Evolutionary conservation across 2,797 vertebrate genomes (phyloP).

Genomic region (Etheostoma perlongum): DNA sequence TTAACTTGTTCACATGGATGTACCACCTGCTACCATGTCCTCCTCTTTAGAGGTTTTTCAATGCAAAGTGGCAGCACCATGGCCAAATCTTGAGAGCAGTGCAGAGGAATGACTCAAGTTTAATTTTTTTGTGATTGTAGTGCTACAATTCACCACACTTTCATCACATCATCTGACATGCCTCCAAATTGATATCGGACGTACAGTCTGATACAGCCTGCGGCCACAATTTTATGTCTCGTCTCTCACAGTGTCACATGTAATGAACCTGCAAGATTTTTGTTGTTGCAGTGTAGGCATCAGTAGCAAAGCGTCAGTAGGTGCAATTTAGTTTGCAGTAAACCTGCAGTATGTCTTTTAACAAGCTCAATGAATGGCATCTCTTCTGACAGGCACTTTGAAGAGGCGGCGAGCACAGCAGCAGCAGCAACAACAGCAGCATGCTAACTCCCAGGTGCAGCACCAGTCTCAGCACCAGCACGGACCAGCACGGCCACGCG

Average conservation of each 20-base stretch:
- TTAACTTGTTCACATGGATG: neutral
- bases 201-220: conserved; percentile 5
- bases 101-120: neutral
- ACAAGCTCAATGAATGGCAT: conserved; percentile 9
- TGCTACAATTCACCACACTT: neutral
- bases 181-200: neutral
- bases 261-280: conserved; percentile 17
- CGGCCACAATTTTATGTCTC: neutral
- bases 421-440: conserved; percentile 59
- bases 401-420: conserved; percentile 94
- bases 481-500: conserved; percentile 83
- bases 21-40: neutral
- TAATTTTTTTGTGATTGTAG: neutral
- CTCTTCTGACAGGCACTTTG: conserved; percentile 89
- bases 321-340: neutral
- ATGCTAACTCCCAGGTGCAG: conserved; percentile 89
- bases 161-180: conserved; percentile 1
- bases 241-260: conserved; percentile 25
- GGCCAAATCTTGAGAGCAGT: neutral
- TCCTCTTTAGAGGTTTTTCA: neutral
- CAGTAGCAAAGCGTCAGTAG: neutral
- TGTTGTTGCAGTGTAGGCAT: conserved; percentile 25
- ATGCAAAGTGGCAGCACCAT: neutral
- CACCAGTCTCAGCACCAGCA: conserved; percentile 88
- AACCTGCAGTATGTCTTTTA: neutral